Base-by-base conservation (phyloP, 2,888 invertebrate genomes). In the Amaurobius ferox region DNA sequence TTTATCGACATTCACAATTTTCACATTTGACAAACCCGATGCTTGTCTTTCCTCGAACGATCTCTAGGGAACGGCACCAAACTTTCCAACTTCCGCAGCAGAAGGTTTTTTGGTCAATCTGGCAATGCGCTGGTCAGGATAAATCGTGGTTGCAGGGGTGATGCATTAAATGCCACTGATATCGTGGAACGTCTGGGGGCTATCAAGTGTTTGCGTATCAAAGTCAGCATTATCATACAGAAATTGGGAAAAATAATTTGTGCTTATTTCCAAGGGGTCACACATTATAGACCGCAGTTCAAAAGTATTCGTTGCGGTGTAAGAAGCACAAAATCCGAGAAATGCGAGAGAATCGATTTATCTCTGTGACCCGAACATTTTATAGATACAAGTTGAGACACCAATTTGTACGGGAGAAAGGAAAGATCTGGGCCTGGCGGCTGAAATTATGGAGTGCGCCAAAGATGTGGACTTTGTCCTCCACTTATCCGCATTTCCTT, bases 301-400 rank as follows among this genome's bases (percentile, higher is more conserved):
- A n/a, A n/a, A n/a, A n/a, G n/a, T n/a, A n/a, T n/a, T n/a, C n/a
- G n/a, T n/a, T n/a, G n/a, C n/a, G n/a, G n/a, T n/a, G n/a, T n/a
- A 55, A 19, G 55, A 55, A 55, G 55, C 23, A 55, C 7, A 55
- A 55, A 55, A 55, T 9, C 16, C 55, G 6, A 55, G 55, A 55
- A 16, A 55, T 55, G 55, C 55, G 7, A 55, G 55, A 55, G 16
- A 55, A 55, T 55, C 16, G 16, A 55, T 9, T 55, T 9, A 55
- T 55, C 55, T 6, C 55, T 6, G 55, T 23, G 55, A 55, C 55
- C 55, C 16, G 16, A 55, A 55, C 55, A 9, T 55, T 23, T 55
- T 55, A 55, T 55, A 16, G 55, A 55, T 55, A 23, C 5, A 55
- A 55, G 55, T 55, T 55, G 55, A 9, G 55, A 55, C 55, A 55